Base-by-base conservation (phyloP, 2,113 vertebrate genomes). In the Lepus americanus region DNA sequence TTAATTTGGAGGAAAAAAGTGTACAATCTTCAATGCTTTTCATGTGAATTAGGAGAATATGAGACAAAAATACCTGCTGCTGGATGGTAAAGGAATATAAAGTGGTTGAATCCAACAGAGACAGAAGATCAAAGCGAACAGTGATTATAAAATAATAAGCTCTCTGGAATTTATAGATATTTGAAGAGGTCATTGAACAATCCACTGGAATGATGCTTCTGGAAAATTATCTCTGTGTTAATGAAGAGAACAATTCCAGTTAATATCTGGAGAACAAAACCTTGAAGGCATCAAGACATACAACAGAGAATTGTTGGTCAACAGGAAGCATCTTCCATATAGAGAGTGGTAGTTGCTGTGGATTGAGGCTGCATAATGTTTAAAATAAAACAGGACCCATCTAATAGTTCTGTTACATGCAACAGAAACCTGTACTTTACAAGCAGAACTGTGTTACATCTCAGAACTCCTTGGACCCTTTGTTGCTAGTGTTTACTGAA, bases 401-500 rank as follows among this genome's bases (percentile, higher is more conserved):
- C 49, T 17, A 6, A 31, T 66, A 79, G 25, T 87, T 94, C 25
- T 49, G 51, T 59, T 36, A 12, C 17, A 89, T 64, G 39, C 36
- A 73, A 69, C 3, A 64, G 55, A 76, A 89, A 59, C 22, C 7
- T 17, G 6, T 73, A 81, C 29, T 73, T 94, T 73, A 78, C 2
- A 36, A 53, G 3, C 9, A 85, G 59, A 87, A 92, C 27, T 10
- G 9, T n/a, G 36, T 69, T 51, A 77, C 39, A 27, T 69, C 25
- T 87, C 36, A 53, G n/a, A 17, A 77, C 1, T 44, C 25, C 6
- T 79, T 92, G 20, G 44, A 5, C 49, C 11, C 22, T 67, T 27
- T 49, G 16, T 89, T 92, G 94, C 67, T 31, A 53, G 85, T 51
- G 39, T 49, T 94, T 94, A 66, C 16, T 78, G 27, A 94, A 89